Evolutionary conservation across 2,113 vertebrate genomes (phyloP), one percentile per base, ranked within the genome.

Genomic region (Ptilorrhoa leucosticta): DNA sequence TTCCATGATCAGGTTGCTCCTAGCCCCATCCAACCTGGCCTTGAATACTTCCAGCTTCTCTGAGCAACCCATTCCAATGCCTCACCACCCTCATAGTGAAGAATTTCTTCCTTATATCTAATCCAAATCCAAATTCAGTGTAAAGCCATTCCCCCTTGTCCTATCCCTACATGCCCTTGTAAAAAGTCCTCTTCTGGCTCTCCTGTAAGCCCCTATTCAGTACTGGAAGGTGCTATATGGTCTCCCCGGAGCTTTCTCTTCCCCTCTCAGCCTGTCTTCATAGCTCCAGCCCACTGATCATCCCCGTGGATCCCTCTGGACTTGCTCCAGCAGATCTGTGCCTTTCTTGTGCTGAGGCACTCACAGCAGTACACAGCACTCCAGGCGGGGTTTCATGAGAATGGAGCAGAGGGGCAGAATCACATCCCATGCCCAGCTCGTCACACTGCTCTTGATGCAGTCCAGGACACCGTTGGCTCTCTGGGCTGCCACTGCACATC

Each of bases 121-220:
- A 72, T 50, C 18, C 44, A 64, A 65, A 18, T 17, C 17, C 37
- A 51, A 69, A 87, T 50, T 50, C 31, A 57, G 3, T 35, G 35
- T 64, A 57, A 35, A 64, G 15, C 26, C 37, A 31, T 31, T 57
- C 6, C 26, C 16, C 30, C 31, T 23, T 72, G 42, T 50, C 35
- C 26, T 22, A 33, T 6, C 7, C 14, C 22, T 15, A 3, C 3
- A 13, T 13, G 21, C 14, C 11, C 26, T 33, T 56, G 42, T 48
- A 19, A 19, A 17, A 64, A 15, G 57, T 48, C 48, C 30, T 26
- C 23, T 72, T 50, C 47, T 2, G 4, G 27, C 64, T n/a, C 15
- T 77, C 2, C 37, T 1, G 1, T 27, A 44, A 58, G 17, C 22
- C 15, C 18, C 37, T 69, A 11, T 15, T 61, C 0, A 0, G 33